Evolutionary conservation across 2,888 invertebrate species (phyloP).

Genomic region (Polydesmus complanatus): DNA sequence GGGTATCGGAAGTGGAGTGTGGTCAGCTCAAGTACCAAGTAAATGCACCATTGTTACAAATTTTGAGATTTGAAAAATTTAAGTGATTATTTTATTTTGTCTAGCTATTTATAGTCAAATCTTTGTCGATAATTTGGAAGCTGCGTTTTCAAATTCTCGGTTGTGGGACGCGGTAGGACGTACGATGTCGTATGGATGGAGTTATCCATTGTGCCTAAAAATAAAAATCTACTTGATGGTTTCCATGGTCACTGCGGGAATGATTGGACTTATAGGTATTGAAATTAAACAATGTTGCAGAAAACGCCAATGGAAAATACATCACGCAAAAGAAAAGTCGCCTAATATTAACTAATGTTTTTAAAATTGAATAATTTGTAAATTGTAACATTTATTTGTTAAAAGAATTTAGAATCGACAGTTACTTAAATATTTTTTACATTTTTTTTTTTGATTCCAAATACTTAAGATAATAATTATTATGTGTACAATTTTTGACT

Average conservation of each 20-base stretch:
- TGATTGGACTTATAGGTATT: conserved; percentile 9
- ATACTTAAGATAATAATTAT: no score
- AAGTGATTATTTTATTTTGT: background rate
- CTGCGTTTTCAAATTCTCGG: conserved; percentile 13
- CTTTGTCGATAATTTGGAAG: conserved; percentile 13
- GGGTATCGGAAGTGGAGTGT: conserved; percentile 8
- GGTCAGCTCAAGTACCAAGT: conserved; percentile 14
- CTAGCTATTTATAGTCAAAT: conserved; percentile 11
- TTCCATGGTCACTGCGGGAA: conserved; percentile 5
- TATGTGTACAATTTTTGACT: no score
- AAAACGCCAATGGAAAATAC: background rate
- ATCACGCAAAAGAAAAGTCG: background rate
- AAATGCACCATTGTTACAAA: background rate
- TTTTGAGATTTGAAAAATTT: background rate
- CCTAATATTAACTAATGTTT: conserved; percentile 4
- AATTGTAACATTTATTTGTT: no score
- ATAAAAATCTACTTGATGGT: conserved; percentile 10
- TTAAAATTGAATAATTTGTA: background rate
- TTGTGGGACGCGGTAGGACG: conserved; percentile 14
- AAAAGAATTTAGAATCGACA: no score
- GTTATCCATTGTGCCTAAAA: conserved; percentile 6
- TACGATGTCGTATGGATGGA: conserved; percentile 12
- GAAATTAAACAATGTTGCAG: conserved; percentile 8
- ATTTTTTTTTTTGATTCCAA: no score
- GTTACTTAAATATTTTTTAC: no score